Conservation (phyloP, 2,113 vertebrate species). For the Columba livia region DNA sequence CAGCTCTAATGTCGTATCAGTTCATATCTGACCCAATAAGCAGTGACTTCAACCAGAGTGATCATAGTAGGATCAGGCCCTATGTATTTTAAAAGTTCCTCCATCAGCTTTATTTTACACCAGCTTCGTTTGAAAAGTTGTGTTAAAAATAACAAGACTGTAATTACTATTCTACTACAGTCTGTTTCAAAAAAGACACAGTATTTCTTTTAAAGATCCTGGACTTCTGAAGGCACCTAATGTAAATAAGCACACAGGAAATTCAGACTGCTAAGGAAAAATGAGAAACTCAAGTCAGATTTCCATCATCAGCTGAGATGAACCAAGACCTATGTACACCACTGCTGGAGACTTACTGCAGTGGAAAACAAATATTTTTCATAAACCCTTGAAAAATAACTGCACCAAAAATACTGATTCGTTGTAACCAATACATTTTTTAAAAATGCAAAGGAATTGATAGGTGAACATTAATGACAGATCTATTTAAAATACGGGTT, state of each 20-base stretch:
- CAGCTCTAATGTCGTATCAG: background rate
- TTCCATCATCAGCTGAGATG: conserved; percentile 33
- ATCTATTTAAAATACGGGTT: conserved; percentile 68
- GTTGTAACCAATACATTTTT: conserved; percentile 56
- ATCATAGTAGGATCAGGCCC: background rate
- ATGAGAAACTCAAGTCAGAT: conserved; percentile 53
- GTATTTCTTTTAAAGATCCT: conserved; percentile 26
- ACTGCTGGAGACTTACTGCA: conserved; percentile 36
- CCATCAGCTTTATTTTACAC: conserved; percentile 16
- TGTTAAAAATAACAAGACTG: conserved; percentile 19
- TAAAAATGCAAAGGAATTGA: conserved; percentile 27
- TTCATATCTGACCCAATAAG: background rate
- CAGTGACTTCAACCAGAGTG: background rate
- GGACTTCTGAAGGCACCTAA: conserved; percentile 29
- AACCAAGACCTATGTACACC: conserved; percentile 12
- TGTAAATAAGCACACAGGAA: conserved; percentile 42
- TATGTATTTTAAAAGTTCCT: conserved; percentile 39
- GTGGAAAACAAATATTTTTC: conserved; percentile 65
- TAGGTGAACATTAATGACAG: conserved; percentile 34
- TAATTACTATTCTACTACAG: background rate
- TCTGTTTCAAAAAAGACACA: background rate
- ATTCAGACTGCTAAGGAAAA: conserved; percentile 43
- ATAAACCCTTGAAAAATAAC: conserved; percentile 64
- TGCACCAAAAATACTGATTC: conserved; percentile 69
- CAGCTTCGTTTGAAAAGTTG: conserved; percentile 1